phyloP scores from a whole-genome alignment of 1,140 invertebrate genomes.

The Muscidifurax raptorellus region DNA sequence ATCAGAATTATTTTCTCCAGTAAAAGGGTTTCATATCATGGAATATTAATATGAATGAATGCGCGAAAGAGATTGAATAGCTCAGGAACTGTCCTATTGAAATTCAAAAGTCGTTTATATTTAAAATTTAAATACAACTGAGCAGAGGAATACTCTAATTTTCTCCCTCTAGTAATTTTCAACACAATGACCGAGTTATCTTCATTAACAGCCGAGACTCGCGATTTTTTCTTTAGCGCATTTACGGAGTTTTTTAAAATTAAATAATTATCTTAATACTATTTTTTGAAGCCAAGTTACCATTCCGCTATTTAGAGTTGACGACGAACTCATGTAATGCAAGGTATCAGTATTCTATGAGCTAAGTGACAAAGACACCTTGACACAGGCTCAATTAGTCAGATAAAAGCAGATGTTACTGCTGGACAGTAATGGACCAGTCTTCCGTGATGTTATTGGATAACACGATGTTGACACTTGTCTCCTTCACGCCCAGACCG shows the following conservation, averaged over 20 bases:
- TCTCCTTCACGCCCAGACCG: neutral
- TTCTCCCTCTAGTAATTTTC: neutral
- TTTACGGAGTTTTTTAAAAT: neutral
- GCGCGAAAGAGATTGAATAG: neutral
- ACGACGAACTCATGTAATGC: neutral
- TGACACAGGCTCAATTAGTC: neutral
- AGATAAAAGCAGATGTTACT: too few species aligned
- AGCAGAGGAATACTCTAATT: neutral
- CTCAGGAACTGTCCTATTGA: too few species aligned
- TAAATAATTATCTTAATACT: too few species aligned
- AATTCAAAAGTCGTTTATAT: neutral
- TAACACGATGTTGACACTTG: neutral
- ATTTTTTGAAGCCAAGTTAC: neutral
- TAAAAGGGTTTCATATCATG: too few species aligned
- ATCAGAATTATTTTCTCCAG: neutral
- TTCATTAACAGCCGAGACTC: too few species aligned
- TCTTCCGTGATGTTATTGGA: neutral
- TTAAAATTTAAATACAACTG: neutral
- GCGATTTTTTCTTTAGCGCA: too few species aligned
- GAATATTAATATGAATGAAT: neutral
- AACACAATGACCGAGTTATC: neutral
- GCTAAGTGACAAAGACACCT: neutral
- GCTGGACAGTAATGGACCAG: neutral
- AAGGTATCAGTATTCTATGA: neutral
- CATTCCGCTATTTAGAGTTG: neutral